These are phyloP conservation scores for Trachelus troglodyta DNA, from an alignment of 2,888 invertebrate species.

Conservation along the genomic window DNA sequence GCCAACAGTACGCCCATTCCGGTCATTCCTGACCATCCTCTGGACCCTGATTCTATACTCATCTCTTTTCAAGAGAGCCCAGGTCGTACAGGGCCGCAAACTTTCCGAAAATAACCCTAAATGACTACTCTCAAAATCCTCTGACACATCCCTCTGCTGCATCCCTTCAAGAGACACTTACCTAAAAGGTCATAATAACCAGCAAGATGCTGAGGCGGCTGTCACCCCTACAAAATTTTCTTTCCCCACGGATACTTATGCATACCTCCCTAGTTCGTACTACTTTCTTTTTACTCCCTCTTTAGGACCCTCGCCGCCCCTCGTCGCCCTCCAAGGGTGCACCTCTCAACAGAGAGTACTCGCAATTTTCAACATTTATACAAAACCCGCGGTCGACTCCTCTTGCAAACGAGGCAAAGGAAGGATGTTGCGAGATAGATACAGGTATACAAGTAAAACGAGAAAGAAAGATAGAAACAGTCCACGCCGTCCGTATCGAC, in stretches of 20 bases:
- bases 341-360: conserved; percentile 37
- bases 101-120: neutral
- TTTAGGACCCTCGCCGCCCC: neutral
- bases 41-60: conserved; percentile 6
- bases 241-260: neutral
- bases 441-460: neutral
- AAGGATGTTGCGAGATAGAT: neutral
- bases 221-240: conserved; percentile 21
- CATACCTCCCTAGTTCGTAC: neutral
- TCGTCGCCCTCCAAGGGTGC: conserved; percentile 23
- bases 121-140: neutral
- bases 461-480: conserved; percentile 3
- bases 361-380: conserved; percentile 30
- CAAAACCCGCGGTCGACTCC: conserved; percentile 14
- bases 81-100: neutral
- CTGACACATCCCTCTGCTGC: neutral
- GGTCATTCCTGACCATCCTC: conserved; percentile 18
- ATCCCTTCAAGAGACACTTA: conserved; percentile 32
- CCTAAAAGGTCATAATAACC: conserved; percentile 31
- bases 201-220: conserved; percentile 6
- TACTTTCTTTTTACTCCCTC: conserved; percentile 17
- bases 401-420: neutral
- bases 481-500: conserved; percentile 7
- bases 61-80: neutral
- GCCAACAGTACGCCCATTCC: conserved; percentile 51